phyloP scores from a whole-genome alignment of 2,113 vertebrate genomes.

The Barnardius zonarius region DNA sequence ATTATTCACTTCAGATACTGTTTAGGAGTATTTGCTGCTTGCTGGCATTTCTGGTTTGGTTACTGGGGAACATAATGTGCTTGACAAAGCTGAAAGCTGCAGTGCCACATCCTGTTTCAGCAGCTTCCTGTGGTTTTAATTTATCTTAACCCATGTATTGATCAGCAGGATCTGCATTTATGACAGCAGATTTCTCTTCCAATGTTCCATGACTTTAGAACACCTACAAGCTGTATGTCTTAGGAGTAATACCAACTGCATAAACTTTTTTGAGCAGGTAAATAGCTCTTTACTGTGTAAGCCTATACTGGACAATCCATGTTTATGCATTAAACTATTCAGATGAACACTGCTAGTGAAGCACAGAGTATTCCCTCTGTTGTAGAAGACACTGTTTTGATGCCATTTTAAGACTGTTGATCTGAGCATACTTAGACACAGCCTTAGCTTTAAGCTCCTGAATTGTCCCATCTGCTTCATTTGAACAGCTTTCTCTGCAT shows the following conservation, averaged over 20 bases:
- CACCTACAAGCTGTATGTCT: not conserved
- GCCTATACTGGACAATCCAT: not conserved
- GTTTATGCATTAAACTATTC: not conserved
- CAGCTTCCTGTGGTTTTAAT: conserved; percentile 24
- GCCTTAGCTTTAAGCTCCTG: not conserved
- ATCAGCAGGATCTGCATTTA: not conserved
- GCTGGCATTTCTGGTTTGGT: conserved; percentile 76
- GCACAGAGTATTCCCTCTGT: not conserved
- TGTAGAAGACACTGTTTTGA: not conserved
- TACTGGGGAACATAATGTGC: conserved; percentile 64
- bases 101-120: conserved; percentile 59
- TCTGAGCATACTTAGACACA: not conserved
- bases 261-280: not conserved
- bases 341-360: not conserved
- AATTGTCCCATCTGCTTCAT: not conserved
- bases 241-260: not conserved
- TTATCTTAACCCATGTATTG: not conserved
- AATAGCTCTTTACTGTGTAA: not conserved
- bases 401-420: not conserved
- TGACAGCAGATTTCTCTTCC: not conserved
- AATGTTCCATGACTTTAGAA: not conserved
- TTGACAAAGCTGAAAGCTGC: conserved; percentile 73
- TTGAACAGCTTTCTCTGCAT: not conserved
- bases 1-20: conserved; percentile 54
- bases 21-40: conserved; percentile 53